A percentile compares a stretch with the other conserved stretches of the same genome.
Evolutionary conservation across 30 jellyfish, hydroid and myxozoan genomes (phyloP).

Genomic region (Catostylus mosaicus): DNA sequence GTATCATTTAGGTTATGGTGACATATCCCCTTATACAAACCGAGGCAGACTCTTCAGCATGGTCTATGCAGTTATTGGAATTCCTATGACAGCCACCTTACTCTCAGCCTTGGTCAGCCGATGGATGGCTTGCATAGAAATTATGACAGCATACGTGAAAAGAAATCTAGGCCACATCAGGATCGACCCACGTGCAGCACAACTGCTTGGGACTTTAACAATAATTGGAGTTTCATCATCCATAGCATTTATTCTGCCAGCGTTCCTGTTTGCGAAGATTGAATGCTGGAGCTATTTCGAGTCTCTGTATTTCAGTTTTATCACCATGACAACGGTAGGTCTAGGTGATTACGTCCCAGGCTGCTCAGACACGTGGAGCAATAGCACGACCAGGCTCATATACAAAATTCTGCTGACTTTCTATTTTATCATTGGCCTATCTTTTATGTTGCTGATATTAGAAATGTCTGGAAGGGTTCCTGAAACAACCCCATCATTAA

Average conservation of each 20-base stretch:
- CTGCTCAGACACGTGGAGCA: constrained; percentile 59
- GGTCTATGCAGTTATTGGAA: constrained; percentile 69
- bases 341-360: constrained; percentile 77
- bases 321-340: constrained; percentile 84
- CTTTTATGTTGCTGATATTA: constrained; percentile 54
- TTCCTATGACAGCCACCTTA: constrained; percentile 79
- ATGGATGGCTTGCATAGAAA: constrained; percentile 53
- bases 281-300: constrained; percentile 74
- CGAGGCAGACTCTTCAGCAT: constrained; percentile 45
- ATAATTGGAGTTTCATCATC: constrained; percentile 36
- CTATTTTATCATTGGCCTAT: constrained; percentile 65
- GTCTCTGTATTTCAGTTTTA: constrained; percentile 65
- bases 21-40: constrained; percentile 60
- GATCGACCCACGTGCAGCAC: constrained; percentile 32
- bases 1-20: constrained; percentile 80
- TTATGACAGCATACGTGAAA: background rate
- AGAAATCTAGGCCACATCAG: background rate
- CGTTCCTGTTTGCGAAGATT: constrained; percentile 36
- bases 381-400: constrained; percentile 47
- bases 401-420: constrained; percentile 56
- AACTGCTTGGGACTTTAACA: constrained; percentile 38
- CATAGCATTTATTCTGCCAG: constrained; percentile 58
- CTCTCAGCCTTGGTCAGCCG: constrained; percentile 69
- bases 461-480: constrained; percentile 72
- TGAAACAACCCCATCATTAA: constrained; percentile 66